Base-by-base conservation (phyloP, 64 coral and sea anemone species). In the Anthopleura sola region DNA sequence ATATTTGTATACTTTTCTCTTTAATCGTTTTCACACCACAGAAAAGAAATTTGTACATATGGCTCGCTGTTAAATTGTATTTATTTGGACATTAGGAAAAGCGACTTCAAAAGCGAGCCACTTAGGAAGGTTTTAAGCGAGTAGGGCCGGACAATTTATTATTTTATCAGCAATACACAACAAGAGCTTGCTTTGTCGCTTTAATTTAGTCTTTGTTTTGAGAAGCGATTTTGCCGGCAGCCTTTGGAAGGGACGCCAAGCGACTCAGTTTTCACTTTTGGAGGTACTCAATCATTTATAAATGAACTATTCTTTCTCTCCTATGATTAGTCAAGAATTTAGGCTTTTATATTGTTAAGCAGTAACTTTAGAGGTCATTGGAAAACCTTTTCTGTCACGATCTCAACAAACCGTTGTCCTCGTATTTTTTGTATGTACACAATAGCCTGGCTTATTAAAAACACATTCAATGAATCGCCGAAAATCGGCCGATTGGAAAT, bases 161-260 rank as follows among this genome's bases (percentile, higher is more conserved):
- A 97, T 92, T 86, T 92, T 97, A 91, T 87, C 87, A 85, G 85
- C 90, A 83, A 76, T 82, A 92, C 77, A 92, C 90, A 90, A 92
- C 79, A 85, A 89, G 92, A 80, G 80, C 78, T 84, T 74, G 83
- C 94, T 97, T 97, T 97, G 94, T 97, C 86, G 87, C 82, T 88
- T 97, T 97, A 97, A 97, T 97, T 97, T 97, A 84, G 60, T 80
- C 90, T 97, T 97, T 97, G 94, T 97, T 97, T 92, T 87, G 90
- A 88, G 87, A 86, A 58, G 88, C 87, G 84, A 85, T 49, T 60
- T 86, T 92, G 88, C 90, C 87, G 94, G 66, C 83, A 86, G 90
- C 75, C 90, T 78, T 85, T 54, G 78, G 87, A 76, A 89, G 78
- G 80, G 75, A 87, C 89, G 49, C 83, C 75, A 88, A 88, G 24